Conservation (phyloP, 2,888 invertebrate genomes). For the Hetaerina titia region DNA sequence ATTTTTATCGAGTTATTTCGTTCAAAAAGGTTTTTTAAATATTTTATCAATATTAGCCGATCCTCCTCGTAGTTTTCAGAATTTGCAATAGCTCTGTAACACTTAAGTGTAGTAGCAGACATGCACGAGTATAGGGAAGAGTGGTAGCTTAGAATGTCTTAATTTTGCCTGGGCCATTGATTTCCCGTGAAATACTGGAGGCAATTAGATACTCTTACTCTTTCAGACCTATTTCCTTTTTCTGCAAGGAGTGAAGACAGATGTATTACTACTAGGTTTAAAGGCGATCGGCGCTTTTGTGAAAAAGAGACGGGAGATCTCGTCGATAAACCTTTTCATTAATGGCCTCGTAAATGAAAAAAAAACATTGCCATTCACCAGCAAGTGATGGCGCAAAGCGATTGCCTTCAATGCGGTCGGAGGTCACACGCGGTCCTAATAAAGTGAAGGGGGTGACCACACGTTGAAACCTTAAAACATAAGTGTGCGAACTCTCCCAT, state of each 20-base stretch:
- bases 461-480: not conserved
- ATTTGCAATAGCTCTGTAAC: no score
- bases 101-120: no score
- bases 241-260: not conserved
- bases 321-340: constrained; percentile 47
- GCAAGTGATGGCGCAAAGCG: constrained; percentile 59
- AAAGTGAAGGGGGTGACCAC: constrained; percentile 31
- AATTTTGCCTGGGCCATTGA: no score
- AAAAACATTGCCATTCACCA: constrained; percentile 47
- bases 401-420: constrained; percentile 44
- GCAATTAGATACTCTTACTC: no score
- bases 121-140: no score
- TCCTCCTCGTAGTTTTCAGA: no score
- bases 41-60: no score
- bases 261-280: not conserved
- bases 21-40: no score
- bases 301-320: constrained; percentile 45
- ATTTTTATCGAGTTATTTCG: no score
- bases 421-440: constrained; percentile 55
- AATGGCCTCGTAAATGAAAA: constrained; percentile 50
- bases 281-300: constrained; percentile 21
- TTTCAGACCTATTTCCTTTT: not conserved
- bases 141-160: no score
- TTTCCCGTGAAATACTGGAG: no score
- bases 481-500: not conserved